A percentile compares a stretch with the other conserved stretches of the same genome.
Evolutionary conservation across 2,797 vertebrate genomes (phyloP).

Genomic region (Microtus californicus): DNA sequence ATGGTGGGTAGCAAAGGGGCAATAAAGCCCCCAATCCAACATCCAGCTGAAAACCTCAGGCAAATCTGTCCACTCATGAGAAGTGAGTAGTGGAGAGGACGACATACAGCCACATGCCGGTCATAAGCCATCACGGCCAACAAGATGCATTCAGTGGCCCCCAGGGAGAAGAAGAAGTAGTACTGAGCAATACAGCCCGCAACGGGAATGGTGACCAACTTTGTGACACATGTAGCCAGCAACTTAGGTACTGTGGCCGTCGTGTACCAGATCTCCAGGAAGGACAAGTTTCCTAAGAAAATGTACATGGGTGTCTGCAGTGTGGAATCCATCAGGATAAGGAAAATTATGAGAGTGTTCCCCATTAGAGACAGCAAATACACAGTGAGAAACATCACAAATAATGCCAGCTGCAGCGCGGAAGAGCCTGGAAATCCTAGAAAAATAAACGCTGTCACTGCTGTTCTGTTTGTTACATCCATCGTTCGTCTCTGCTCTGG

Average conservation of each 20-base stretch:
- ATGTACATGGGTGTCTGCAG: constrained; percentile 82
- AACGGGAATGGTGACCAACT: constrained; percentile 72
- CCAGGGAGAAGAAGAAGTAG: constrained; percentile 84
- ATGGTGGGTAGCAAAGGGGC: constrained; percentile 43
- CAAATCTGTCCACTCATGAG: constrained; percentile 70
- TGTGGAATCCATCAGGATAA: constrained; percentile 57
- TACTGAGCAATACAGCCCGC: constrained; percentile 73
- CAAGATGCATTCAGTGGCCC: constrained; percentile 80
- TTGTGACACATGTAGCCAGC: constrained; percentile 68
- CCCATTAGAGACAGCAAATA: constrained; percentile 77
- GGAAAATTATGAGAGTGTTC: constrained; percentile 77
- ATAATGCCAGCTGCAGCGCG: constrained; percentile 42
- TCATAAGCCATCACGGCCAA: constrained; percentile 84
- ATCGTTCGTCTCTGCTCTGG: background rate
- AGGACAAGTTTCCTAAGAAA: constrained; percentile 81
- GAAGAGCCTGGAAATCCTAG: constrained; percentile 69
- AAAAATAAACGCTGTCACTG: constrained; percentile 72
- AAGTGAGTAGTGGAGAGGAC: constrained; percentile 71
- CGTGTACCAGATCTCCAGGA: constrained; percentile 80
- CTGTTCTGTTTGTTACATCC: constrained; percentile 50
- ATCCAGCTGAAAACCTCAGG: background rate
- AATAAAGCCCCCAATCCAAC: constrained; percentile 73
- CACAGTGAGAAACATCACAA: constrained; percentile 71
- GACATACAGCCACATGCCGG: constrained; percentile 75
- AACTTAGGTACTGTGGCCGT: constrained; percentile 79